phyloP scores from a whole-genome alignment of 2,888 invertebrate genomes.

The Noctuana brunneofusca region DNA sequence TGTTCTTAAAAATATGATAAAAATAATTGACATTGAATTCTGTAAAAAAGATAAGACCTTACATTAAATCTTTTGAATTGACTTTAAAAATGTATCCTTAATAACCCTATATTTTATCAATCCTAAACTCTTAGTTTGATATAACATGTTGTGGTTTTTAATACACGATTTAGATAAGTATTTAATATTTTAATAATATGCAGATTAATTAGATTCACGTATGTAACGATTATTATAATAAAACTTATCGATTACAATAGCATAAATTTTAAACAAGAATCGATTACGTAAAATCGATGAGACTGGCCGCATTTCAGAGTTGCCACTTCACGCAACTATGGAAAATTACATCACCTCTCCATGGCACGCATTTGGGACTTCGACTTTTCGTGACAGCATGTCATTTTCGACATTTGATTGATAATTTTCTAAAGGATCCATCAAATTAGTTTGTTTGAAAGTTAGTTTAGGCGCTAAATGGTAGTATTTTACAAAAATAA shows the following conservation, averaged over 20 bases:
- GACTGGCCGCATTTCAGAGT: slow-evolving; percentile 46
- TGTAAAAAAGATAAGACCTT: no score
- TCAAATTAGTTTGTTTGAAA: slow-evolving; percentile 83
- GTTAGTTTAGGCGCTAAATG: slow-evolving; percentile 80
- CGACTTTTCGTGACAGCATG: slow-evolving; percentile 83
- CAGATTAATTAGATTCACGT: background rate
- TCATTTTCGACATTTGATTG: slow-evolving; percentile 83
- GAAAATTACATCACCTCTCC: slow-evolving; percentile 79
- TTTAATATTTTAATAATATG: background rate
- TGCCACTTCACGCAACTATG: slow-evolving; percentile 59
- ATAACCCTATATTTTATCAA: no score
- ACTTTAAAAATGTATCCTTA: no score
- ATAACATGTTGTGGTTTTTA: no score
- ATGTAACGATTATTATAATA: slow-evolving; percentile 10
- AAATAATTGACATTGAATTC: no score
- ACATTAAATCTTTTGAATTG: no score
- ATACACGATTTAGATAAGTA: no score
- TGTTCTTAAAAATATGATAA: no score
- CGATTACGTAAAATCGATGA: slow-evolving; percentile 24
- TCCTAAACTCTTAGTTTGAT: no score
- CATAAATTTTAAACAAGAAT: slow-evolving; percentile 35
- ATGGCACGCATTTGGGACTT: slow-evolving; percentile 79
- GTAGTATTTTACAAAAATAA: slow-evolving; percentile 63
- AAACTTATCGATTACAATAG: slow-evolving; percentile 16
- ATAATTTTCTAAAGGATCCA: slow-evolving; percentile 80